Evolutionary conservation across 2,888 invertebrate genomes (phyloP).

Genomic region (Mamestra brassicae): DNA sequence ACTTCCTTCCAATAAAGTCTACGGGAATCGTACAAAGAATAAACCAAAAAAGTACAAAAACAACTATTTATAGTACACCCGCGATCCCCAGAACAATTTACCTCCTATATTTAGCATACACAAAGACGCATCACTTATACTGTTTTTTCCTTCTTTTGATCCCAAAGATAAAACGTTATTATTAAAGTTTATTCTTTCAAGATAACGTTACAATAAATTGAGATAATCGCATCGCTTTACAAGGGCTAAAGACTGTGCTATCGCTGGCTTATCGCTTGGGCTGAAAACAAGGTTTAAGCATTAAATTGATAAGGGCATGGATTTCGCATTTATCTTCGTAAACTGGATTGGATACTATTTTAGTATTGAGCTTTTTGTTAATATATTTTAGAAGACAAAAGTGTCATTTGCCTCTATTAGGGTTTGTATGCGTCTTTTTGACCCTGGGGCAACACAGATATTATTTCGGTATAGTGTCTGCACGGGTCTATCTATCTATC

Average conservation of each 20-base stretch:
- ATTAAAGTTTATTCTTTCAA: constrained; percentile 62
- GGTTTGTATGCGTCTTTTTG: no score
- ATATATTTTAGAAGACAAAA: no score
- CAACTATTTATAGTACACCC: constrained; percentile 5
- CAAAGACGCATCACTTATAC: constrained; percentile 53
- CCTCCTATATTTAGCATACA: constrained; percentile 34
- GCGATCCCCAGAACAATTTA: constrained; percentile 36
- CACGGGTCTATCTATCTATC: no score
- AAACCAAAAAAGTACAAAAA: constrained; percentile 11
- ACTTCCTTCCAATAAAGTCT: background rate
- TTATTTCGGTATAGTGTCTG: no score
- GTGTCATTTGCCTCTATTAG: no score
- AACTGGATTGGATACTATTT: background rate
- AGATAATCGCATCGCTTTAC: constrained; percentile 64
- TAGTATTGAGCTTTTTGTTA: background rate
- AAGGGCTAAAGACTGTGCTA: constrained; percentile 56
- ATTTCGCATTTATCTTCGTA: constrained; percentile 39
- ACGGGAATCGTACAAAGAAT: background rate
- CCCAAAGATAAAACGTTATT: constrained; percentile 62
- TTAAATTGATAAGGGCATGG: constrained; percentile 38
- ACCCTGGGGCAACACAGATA: no score
- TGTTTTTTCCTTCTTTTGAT: constrained; percentile 54
- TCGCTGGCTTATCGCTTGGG: constrained; percentile 47
- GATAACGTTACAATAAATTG: constrained; percentile 64
- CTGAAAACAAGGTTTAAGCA: constrained; percentile 48